Base-by-base conservation (phyloP, 2,113 vertebrate species). In the Gymnarchus niloticus region DNA sequence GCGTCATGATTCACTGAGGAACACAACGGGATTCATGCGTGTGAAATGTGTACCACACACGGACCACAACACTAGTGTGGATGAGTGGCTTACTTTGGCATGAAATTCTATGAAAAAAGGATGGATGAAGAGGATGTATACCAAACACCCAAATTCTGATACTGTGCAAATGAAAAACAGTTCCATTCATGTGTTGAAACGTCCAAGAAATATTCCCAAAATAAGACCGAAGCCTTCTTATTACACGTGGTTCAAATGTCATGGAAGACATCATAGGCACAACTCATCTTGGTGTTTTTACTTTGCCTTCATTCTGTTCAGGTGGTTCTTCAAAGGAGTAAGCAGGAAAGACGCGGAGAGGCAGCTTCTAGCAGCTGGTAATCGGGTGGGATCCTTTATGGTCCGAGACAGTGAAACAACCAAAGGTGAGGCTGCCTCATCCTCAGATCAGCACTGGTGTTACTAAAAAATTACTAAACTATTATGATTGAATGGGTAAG, bases 321-420 rank as follows among this genome's bases (percentile, higher is more conserved):
- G 98, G 65, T 99, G 98, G 98, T 99, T 99, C 91, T 98, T 99
- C 87, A 98, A 95, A 90, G 94, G 93, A 0, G 91, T 97, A 80
- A 97, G 96, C 93, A 92, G 98, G 59, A 99, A 98, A 89, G 97
- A 99, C 0, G 97, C 97, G 0, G 98, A 99, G 88, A 92, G 98
- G 83, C 96, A 96, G 33, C 95, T 99, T 14, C 91, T 98, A 76
- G 94, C 95, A 14, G 90, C 97, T 0, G 96, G 96, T 76, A 99
- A 99, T 19, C 57, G 91, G 46, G n/a, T 89, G 0, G 98, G 98
- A 0, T 97, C 97, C 88, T 99, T 94, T 90, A 97, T 99, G 98
- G 97, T 99, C 87, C 92, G 98, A 85, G 97, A 99, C 92, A 99
- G 98, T 0, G 97, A 99, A 92, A 98, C 97, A 0, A 96, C 94